Conservation (phyloP, 2,797 vertebrate genomes). For the Florisuga fusca region DNA sequence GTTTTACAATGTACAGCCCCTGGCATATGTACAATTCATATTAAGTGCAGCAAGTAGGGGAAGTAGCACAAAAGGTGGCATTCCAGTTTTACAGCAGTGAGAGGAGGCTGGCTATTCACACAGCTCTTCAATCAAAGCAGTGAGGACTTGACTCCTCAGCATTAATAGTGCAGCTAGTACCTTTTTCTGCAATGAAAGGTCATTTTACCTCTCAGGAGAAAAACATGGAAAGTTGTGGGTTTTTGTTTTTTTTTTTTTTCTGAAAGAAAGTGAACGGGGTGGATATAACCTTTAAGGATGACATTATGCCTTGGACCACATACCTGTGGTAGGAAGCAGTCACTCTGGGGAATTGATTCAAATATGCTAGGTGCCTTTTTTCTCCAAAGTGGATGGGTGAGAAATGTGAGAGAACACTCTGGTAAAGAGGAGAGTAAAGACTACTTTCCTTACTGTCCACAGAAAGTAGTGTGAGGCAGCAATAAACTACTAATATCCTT, state of each 20-base stretch:
- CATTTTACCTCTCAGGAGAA: slow-evolving; percentile 8
- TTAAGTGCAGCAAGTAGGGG: not conserved
- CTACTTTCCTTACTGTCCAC: not conserved
- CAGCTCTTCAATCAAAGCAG: slow-evolving; percentile 16
- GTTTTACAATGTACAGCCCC: not conserved
- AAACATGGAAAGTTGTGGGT: not conserved
- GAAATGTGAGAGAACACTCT: not conserved
- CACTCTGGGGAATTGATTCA: not conserved
- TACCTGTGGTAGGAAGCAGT: not conserved
- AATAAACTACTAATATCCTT: not conserved
- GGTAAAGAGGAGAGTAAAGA: not conserved
- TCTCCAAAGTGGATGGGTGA: not conserved
- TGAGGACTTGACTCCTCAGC: slow-evolving; percentile 4
- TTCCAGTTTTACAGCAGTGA: not conserved
- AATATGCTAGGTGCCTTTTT: not conserved
- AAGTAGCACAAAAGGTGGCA: not conserved
- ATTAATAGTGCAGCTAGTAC: not conserved
- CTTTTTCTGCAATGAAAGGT: slow-evolving; percentile 35
- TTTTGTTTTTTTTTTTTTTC: not conserved
- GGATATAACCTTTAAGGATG: slow-evolving; percentile 21
- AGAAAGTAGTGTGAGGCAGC: not conserved
- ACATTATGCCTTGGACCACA: not conserved
- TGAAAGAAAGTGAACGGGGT: not conserved
- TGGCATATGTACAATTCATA: not conserved
- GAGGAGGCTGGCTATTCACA: not conserved